These are phyloP conservation scores for Numida meleagris DNA, from an alignment of 2,113 vertebrate genomes.

Conservation along the genomic window DNA sequence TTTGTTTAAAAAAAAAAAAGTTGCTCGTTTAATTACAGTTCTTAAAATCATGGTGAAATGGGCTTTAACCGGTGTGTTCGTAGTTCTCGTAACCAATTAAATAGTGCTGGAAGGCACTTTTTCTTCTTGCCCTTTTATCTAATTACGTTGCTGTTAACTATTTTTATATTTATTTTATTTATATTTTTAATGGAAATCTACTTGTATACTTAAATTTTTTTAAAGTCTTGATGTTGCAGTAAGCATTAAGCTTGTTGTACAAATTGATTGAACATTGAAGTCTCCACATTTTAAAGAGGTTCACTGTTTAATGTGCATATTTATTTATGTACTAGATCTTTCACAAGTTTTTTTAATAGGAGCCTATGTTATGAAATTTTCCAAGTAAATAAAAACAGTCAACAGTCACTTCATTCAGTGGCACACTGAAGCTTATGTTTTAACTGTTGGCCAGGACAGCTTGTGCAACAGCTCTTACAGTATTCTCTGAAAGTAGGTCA, in stretches of 20 bases:
- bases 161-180: neutral
- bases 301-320: slow-evolving; percentile 33
- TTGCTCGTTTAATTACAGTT: neutral
- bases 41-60: neutral
- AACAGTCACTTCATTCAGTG: slow-evolving; percentile 60
- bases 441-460: slow-evolving; percentile 37
- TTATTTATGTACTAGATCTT: slow-evolving; percentile 59
- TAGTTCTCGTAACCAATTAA: neutral
- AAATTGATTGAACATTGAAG: neutral
- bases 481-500: slow-evolving; percentile 69
- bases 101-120: neutral
- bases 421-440: slow-evolving; percentile 49
- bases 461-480: slow-evolving; percentile 27
- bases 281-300: slow-evolving; percentile 36
- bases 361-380: slow-evolving; percentile 39
- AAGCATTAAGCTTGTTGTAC: neutral
- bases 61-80: neutral
- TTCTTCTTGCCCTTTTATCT: neutral
- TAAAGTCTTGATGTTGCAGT: neutral
- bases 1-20: neutral
- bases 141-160: neutral
- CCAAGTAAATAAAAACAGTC: slow-evolving; percentile 67
- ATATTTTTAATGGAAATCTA: neutral
- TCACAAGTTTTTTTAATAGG: slow-evolving; percentile 48
- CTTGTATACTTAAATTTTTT: neutral